A percentile compares a stretch with the other conserved stretches of the same genome.
These are phyloP conservation scores for Smittia aterrima DNA, from an alignment of 2,888 invertebrate genomes.

Conservation along the genomic window DNA sequence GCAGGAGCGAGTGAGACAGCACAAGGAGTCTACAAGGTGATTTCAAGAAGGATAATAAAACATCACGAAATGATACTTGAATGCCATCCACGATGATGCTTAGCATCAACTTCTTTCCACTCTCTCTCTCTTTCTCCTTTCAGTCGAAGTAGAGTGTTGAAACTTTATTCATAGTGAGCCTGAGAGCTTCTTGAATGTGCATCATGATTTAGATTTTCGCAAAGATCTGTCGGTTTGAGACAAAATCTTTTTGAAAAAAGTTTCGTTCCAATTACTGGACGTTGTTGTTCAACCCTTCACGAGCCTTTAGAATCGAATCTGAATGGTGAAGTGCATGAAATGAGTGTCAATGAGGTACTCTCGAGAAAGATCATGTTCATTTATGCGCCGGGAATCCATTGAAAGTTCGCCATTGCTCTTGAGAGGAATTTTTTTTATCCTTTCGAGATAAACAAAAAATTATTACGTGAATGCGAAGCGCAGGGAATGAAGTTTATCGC, in stretches of 20 bases:
- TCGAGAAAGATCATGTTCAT: conserved; percentile 1
- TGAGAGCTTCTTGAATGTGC: neutral
- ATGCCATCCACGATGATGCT: conserved; percentile 36
- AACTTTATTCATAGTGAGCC: conserved; percentile 5
- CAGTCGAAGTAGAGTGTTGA: neutral
- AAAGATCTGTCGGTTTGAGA: no score
- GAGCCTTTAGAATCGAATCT: neutral
- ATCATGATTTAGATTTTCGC: neutral
- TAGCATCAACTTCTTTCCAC: conserved; percentile 18
- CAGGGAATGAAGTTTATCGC: conserved; percentile 17
- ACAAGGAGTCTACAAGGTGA: conserved; percentile 38
- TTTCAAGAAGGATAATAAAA: conserved; percentile 41
- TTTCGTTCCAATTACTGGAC: neutral
- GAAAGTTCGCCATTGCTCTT: neutral
- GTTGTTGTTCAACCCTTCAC: neutral
- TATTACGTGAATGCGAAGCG: neutral
- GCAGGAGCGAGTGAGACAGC: conserved; percentile 18
- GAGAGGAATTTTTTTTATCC: neutral
- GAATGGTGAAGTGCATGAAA: neutral
- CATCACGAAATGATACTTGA: conserved; percentile 41
- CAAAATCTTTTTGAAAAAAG: no score
- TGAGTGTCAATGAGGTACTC: conserved; percentile 5
- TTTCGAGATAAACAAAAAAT: neutral
- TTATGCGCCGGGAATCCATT: neutral
- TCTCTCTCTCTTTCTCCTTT: conserved; percentile 8